These are phyloP conservation scores for Parotocinclus haroldoi DNA, from an alignment of 2,797 vertebrate genomes.

Conservation along the genomic window DNA sequence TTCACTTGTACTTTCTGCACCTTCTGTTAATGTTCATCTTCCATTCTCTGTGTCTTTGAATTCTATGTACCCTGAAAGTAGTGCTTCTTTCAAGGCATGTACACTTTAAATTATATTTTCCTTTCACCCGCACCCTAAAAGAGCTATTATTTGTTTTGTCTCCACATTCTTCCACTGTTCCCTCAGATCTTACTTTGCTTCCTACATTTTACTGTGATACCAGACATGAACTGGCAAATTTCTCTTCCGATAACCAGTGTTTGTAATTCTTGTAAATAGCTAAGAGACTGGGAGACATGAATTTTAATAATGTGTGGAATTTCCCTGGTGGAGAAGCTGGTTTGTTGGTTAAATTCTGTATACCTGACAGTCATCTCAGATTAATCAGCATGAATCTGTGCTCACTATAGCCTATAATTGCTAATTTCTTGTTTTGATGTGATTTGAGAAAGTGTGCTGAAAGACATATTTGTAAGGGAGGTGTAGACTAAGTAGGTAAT, in stretches of 20 bases:
- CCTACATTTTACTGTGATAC: constrained; percentile 21
- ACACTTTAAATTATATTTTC: no score
- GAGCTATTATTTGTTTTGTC: no score
- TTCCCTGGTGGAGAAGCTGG: constrained; percentile 44
- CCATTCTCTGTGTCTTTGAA: no score
- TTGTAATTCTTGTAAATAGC: constrained; percentile 37
- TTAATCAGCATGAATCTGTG: constrained; percentile 35
- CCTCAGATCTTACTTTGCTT: no score
- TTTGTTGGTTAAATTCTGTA: constrained; percentile 46
- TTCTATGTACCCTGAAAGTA: no score
- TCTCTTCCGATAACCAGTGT: constrained; percentile 39
- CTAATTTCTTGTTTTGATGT: constrained; percentile 36
- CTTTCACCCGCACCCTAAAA: no score
- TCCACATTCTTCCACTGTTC: no score
- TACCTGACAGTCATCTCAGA: constrained; percentile 43
- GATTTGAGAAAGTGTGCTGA: constrained; percentile 31
- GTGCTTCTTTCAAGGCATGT: no score
- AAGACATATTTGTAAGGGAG: not conserved
- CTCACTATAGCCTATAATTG: constrained; percentile 37
- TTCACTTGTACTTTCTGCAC: not conserved
- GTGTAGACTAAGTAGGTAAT: no score
- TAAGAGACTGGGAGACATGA: constrained; percentile 35
- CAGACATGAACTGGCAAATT: constrained; percentile 11
- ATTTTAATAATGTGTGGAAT: constrained; percentile 51
- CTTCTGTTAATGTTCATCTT: no score